These are phyloP conservation scores for Microplitis mediator DNA, from an alignment of 1,140 invertebrate species.

Conservation along the genomic window DNA sequence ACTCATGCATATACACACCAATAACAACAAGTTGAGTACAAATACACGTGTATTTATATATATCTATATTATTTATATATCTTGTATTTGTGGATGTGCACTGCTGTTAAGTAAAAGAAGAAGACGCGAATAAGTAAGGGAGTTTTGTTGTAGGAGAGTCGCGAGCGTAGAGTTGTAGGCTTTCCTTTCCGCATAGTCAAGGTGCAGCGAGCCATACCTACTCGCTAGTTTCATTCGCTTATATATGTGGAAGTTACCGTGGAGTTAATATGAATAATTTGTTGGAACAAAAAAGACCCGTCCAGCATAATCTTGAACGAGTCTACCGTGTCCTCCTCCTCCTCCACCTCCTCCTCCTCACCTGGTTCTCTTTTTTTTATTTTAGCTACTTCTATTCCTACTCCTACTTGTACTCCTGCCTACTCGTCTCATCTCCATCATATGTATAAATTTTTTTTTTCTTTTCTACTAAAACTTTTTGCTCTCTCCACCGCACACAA, in stretches of 20 bases:
- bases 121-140: neutral
- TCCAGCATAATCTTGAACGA: conserved; percentile 36
- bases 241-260: conserved; percentile 35
- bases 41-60: no score
- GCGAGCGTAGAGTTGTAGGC: conserved; percentile 41
- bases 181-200: conserved; percentile 62
- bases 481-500: neutral
- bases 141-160: neutral
- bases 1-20: no score
- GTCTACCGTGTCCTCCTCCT: conserved; percentile 38
- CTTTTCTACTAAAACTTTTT: neutral
- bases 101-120: neutral
- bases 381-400: neutral
- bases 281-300: conserved; percentile 24
- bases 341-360: conserved; percentile 14
- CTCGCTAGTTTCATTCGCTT: conserved; percentile 25
- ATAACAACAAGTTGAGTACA: no score
- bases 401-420: neutral
- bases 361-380: conserved; percentile 6
- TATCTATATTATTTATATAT: no score
- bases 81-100: no score
- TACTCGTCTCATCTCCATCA: neutral
- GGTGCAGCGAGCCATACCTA: conserved; percentile 58
- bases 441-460: neutral
- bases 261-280: conserved; percentile 52